Conservation (phyloP, 2,797 vertebrate genomes). For the Neostethus bicornis region DNA sequence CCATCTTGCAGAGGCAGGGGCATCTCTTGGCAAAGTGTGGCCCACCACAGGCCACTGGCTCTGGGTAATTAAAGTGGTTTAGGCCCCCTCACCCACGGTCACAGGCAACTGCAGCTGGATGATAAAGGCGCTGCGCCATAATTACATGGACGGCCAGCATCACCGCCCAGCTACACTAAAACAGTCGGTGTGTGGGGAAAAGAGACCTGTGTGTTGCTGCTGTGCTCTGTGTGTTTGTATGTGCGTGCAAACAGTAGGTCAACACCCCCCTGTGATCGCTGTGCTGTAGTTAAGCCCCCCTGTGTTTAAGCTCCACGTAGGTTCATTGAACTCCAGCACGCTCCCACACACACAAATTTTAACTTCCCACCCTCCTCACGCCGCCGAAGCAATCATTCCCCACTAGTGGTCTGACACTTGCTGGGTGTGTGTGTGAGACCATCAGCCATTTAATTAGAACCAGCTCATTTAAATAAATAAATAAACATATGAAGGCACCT, state of each 20-base stretch:
- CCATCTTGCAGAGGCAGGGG: constrained; percentile 68
- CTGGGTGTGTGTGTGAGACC: constrained; percentile 77
- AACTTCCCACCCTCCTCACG: constrained; percentile 45
- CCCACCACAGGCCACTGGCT: constrained; percentile 83
- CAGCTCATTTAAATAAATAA: constrained; percentile 81
- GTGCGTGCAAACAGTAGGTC: constrained; percentile 56
- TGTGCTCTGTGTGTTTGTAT: constrained; percentile 57
- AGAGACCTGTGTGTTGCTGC: constrained; percentile 44
- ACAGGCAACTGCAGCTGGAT: constrained; percentile 83
- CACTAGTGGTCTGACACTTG: constrained; percentile 78
- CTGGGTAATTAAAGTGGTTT: constrained; percentile 86
- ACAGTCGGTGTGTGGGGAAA: constrained; percentile 71
- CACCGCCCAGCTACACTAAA: constrained; percentile 81
- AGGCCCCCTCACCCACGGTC: constrained; percentile 80
- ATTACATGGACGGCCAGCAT: constrained; percentile 84
- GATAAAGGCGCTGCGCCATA: constrained; percentile 84
- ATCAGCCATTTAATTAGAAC: constrained; percentile 84
- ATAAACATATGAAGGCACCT: constrained; percentile 77
- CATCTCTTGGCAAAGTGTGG: constrained; percentile 75
- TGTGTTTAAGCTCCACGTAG: constrained; percentile 81
- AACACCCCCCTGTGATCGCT: constrained; percentile 77
- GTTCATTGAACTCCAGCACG: constrained; percentile 66
- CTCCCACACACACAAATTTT: constrained; percentile 38
- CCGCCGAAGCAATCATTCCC: constrained; percentile 78
- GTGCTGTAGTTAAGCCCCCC: constrained; percentile 82